A percentile compares a stretch with the other conserved stretches of the same genome.
These are phyloP conservation scores for Icerya purchasi DNA, from an alignment of 2,888 invertebrate genomes.

Conservation along the genomic window DNA sequence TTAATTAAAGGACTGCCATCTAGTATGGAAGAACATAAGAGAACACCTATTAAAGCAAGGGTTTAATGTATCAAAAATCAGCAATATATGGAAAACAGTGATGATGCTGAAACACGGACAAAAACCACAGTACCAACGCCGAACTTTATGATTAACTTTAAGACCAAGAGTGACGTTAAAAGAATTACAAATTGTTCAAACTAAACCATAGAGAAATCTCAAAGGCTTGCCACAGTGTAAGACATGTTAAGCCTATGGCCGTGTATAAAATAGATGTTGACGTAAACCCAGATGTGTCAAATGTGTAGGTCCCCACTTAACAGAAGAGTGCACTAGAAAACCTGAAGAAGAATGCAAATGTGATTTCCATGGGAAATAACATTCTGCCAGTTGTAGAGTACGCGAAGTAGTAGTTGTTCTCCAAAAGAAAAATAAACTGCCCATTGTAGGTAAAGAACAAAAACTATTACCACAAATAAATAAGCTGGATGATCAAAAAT, in stretches of 20 bases:
- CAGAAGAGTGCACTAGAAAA: neutral
- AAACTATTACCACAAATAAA: neutral
- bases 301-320: neutral
- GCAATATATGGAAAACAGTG: neutral
- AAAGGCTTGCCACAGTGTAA: neutral
- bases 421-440: neutral
- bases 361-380: neutral
- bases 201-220: neutral
- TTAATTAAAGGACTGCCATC: neutral
- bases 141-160: neutral
- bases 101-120: neutral
- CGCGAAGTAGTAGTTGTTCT: neutral
- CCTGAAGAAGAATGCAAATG: neutral
- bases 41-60: neutral
- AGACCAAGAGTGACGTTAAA: neutral
- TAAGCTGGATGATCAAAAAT: neutral
- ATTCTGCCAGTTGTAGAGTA: neutral
- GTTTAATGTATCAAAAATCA: neutral
- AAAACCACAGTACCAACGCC: neutral
- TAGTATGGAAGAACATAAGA: neutral
- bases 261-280: neutral
- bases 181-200: neutral
- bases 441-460: neutral
- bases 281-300: neutral
- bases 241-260: neutral